phyloP scores from a whole-genome alignment of 1,140 invertebrate genomes.

The Tetragonula clypearis region DNA sequence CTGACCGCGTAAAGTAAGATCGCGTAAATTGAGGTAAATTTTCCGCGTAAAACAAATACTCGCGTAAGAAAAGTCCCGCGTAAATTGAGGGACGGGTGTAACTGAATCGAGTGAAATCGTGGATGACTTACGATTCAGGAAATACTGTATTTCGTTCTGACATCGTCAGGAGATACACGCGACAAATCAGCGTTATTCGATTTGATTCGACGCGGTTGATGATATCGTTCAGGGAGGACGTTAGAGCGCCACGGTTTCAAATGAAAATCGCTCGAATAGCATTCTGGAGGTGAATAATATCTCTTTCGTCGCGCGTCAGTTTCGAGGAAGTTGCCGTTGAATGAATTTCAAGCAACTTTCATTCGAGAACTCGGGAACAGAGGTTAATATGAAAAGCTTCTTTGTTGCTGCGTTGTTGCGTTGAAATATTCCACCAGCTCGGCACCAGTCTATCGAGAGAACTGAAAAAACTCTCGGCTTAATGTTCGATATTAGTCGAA shows the following conservation, averaged over 20 bases:
- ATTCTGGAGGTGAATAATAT: constrained; percentile 5
- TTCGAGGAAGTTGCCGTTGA: constrained; percentile 25
- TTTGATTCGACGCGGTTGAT: background rate
- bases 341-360: constrained; percentile 10
- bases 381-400: constrained; percentile 4
- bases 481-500: too few relatives aligned
- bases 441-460: too few relatives aligned
- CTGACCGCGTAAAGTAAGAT: too few relatives aligned
- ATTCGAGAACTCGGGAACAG: constrained; percentile 9
- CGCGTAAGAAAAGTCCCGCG: too few relatives aligned
- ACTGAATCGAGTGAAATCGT: too few relatives aligned
- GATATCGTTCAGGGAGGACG: background rate
- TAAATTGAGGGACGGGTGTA: too few relatives aligned
- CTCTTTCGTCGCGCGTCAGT: constrained; percentile 8
- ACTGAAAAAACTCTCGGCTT: background rate
- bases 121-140: background rate
- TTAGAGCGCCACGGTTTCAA: background rate
- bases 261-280: constrained; percentile 19
- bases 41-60: too few relatives aligned
- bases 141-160: background rate
- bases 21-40: too few relatives aligned
- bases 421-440: background rate
- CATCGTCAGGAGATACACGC: background rate
- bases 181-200: background rate
- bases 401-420: background rate